These are phyloP conservation scores for Pardalotus punctatus DNA, from an alignment of 2,113 vertebrate species.

Conservation along the genomic window DNA sequence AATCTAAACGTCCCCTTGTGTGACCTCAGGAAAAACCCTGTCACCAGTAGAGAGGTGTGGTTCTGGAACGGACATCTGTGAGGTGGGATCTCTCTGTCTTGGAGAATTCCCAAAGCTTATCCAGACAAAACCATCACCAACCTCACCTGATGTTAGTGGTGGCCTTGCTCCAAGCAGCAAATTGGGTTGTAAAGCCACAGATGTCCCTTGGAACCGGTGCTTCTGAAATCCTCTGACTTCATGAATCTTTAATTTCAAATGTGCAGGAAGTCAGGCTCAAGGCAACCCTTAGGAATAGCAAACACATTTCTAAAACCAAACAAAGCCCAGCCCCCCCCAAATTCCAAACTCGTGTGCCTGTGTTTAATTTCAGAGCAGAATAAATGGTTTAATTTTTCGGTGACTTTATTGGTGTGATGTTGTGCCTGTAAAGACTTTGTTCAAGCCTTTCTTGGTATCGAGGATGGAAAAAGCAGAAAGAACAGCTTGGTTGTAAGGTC, in stretches of 20 bases:
- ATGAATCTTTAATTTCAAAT: background rate
- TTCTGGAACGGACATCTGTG: background rate
- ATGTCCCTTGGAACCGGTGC: background rate
- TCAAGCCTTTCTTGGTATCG: background rate
- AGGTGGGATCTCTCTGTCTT: background rate
- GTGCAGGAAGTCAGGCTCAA: background rate
- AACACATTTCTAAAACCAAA: background rate
- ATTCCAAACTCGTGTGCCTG: background rate
- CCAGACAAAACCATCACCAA: background rate
- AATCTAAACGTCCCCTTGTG: background rate
- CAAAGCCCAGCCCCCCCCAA: background rate
- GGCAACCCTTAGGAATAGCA: background rate
- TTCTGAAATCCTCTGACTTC: background rate
- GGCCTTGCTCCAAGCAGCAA: background rate
- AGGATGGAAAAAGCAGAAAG: background rate
- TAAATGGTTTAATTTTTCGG: background rate
- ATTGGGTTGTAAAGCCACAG: background rate
- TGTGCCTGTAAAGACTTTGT: background rate
- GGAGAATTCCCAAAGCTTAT: background rate
- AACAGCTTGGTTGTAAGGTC: slow-evolving; percentile 23
- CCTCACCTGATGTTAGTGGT: background rate
- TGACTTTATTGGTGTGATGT: background rate
- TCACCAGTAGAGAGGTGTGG: accelerated
- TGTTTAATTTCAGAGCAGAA: background rate
- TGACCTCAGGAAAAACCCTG: background rate